A percentile compares a stretch with the other conserved stretches of the same genome.
Evolutionary conservation across 1,140 invertebrate species (phyloP).

Genomic region (Nephila pilipes): DNA sequence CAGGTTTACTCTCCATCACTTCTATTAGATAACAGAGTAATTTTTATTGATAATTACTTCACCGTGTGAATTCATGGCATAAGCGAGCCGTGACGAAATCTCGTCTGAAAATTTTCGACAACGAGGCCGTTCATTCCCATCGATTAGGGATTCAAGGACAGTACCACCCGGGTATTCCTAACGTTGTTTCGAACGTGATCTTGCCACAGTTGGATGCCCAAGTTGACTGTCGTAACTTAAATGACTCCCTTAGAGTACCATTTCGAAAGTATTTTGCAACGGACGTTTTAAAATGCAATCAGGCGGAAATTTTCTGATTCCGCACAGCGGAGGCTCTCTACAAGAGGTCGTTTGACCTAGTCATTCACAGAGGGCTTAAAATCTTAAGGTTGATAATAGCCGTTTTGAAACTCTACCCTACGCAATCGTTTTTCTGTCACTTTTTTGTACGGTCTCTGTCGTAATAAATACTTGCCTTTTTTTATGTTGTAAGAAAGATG

Average conservation of each 20-base stretch:
- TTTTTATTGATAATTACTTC: not conserved
- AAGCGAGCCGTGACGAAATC: not conserved
- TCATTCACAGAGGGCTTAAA: not conserved
- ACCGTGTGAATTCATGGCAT: not conserved
- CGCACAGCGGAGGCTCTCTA: not conserved
- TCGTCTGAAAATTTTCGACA: not conserved
- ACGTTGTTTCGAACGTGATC: not conserved
- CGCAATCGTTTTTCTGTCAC: too few species aligned
- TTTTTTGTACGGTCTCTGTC: too few species aligned
- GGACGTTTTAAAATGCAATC: not conserved
- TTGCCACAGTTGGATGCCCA: not conserved
- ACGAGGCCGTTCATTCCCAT: not conserved
- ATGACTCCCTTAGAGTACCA: not conserved
- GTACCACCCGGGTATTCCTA: not conserved
- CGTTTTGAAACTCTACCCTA: not conserved
- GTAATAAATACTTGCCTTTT: too few species aligned
- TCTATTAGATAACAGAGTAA: not conserved
- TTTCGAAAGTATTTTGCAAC: not conserved
- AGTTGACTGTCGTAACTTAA: not conserved
- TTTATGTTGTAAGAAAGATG: too few species aligned
- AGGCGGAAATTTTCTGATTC: not conserved
- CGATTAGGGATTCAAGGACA: not conserved
- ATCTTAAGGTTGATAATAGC: not conserved
- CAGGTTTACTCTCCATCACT: not conserved
- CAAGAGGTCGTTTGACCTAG: not conserved